Percentiles rank a stretch among this genome's conserved stretches.
phyloP scores from a whole-genome alignment of 2,888 invertebrate species.

The Polydrusus tereticollis region DNA sequence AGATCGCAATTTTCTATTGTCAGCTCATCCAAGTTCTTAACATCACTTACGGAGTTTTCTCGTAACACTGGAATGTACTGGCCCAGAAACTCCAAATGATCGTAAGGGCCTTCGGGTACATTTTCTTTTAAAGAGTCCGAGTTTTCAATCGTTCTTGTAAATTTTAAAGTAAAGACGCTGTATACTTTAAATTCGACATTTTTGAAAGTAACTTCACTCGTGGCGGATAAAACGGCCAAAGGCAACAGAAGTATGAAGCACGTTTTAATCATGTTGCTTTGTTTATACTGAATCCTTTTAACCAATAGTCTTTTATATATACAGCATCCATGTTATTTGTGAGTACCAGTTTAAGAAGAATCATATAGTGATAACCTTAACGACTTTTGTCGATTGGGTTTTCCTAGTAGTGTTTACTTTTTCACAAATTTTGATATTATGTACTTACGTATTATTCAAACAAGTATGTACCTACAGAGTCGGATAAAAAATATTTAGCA shows the following conservation, averaged over 20 bases:
- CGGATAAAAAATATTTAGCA: no score
- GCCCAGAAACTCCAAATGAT: constrained; percentile 55
- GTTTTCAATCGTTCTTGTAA: constrained; percentile 52
- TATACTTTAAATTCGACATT: constrained; percentile 56
- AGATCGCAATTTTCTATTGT: constrained; percentile 55
- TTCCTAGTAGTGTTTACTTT: constrained; percentile 18
- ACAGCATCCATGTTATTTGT: neutral
- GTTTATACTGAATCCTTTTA: neutral
- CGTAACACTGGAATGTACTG: constrained; percentile 56
- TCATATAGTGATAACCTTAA: constrained; percentile 22
- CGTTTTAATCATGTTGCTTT: constrained; percentile 3
- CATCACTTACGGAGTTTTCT: constrained; percentile 53
- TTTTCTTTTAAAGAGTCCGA: constrained; percentile 54
- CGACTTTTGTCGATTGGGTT: neutral
- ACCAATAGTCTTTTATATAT: neutral
- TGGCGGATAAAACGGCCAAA: neutral
- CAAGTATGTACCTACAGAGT: no score
- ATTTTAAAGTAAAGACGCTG: constrained; percentile 55
- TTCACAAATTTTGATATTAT: neutral
- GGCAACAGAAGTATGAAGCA: neutral
- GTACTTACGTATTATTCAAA: neutral
- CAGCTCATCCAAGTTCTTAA: constrained; percentile 56
- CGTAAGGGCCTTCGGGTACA: constrained; percentile 53
- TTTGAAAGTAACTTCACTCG: constrained; percentile 53
- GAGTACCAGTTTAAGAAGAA: neutral